Conservation (phyloP, 2,113 vertebrate genomes). For the Elaphurus davidianus region DNA sequence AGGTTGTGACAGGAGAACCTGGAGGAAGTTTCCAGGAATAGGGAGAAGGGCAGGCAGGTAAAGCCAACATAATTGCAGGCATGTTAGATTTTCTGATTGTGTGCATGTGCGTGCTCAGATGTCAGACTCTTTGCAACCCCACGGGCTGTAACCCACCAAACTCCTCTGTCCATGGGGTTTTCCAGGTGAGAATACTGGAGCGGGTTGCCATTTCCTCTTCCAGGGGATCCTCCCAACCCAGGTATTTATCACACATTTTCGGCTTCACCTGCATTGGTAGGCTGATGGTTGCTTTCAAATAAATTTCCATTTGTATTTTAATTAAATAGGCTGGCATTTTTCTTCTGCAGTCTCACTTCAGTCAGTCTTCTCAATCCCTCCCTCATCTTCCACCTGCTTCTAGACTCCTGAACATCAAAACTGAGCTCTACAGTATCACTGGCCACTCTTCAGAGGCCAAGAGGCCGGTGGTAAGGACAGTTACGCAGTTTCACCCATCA, state of each 20-base stretch:
- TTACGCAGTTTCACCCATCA: not conserved
- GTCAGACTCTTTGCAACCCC: not conserved
- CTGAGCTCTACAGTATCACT: not conserved
- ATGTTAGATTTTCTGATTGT: not conserved
- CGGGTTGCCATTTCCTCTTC: not conserved
- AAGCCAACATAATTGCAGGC: not conserved
- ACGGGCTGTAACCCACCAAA: not conserved
- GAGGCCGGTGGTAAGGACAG: not conserved
- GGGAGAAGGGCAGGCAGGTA: not conserved
- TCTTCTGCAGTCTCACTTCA: not conserved
- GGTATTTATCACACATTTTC: not conserved
- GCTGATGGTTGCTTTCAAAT: not conserved
- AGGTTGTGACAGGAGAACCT: not conserved
- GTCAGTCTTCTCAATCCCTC: not conserved
- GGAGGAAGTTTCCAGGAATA: not conserved
- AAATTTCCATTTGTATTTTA: not conserved
- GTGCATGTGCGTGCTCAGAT: not conserved
- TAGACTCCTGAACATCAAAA: not conserved
- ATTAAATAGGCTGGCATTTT: not conserved
- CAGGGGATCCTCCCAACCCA: not conserved
- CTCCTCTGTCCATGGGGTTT: not conserved
- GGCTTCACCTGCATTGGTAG: not conserved
- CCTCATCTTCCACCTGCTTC: not conserved
- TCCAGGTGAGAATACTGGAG: not conserved
- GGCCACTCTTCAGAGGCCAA: not conserved